These are phyloP conservation scores for Psittacara wagleri DNA, from an alignment of 2,113 vertebrate genomes.

Conservation along the genomic window DNA sequence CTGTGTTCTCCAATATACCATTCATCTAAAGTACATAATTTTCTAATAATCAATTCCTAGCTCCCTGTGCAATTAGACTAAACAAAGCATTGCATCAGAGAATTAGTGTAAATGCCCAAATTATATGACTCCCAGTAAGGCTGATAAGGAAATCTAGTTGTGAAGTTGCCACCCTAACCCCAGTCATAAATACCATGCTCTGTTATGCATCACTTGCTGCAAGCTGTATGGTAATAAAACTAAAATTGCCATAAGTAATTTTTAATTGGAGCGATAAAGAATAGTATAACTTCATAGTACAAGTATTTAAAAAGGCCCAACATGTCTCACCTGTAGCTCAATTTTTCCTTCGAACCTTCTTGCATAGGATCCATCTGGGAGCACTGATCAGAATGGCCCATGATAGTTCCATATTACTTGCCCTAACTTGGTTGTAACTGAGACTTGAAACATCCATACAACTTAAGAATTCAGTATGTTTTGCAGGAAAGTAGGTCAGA, in stretches of 20 bases:
- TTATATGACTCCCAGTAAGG: rapidly evolving
- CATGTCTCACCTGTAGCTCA: rapidly evolving
- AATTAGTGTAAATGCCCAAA: neutral
- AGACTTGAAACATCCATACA: neutral
- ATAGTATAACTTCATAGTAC: neutral
- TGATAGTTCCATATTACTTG: neutral
- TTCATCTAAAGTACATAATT: neutral
- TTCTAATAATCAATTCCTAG: neutral
- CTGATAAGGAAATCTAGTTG: too few relatives aligned
- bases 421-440: neutral
- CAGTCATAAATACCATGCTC: neutral
- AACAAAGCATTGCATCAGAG: neutral
- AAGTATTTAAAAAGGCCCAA: neutral
- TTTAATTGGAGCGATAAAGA: neutral
- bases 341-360: neutral
- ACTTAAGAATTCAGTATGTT: rapidly evolving
- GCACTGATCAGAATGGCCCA: neutral
- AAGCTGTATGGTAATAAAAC: neutral
- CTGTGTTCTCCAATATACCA: neutral
- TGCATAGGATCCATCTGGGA: neutral
- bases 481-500: neutral
- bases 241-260: neutral
- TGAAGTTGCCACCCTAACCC: neutral
- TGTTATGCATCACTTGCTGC: neutral
- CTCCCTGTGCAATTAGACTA: neutral